Base-by-base conservation (phyloP, 2,113 vertebrate genomes). In the Microcebus jonahi region DNA sequence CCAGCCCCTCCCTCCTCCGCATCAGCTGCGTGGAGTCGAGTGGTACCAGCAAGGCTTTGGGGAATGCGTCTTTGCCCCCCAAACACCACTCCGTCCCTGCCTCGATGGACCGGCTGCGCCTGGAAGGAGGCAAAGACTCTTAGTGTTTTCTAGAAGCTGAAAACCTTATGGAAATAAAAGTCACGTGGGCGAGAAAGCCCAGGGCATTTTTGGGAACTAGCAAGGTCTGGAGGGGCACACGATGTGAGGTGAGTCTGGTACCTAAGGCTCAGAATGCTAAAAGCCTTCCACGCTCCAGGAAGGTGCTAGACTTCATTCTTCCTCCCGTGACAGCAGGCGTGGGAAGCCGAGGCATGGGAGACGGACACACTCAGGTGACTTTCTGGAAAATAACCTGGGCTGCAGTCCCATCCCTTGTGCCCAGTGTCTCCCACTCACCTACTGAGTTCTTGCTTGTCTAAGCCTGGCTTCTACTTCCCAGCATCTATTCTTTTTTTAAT, bases 231-330 rank as follows among this genome's bases (percentile, higher is more conserved):
- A 67, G 39, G 25, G 42, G 63, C 10, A 12, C 57, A 7, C 2
- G 80, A 55, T 17, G 7, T 5, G 55, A 27, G 27, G 31, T 27
- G 80, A 57, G 29, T 59, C 53, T 77, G 53, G 25, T 5, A 34
- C 21, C 59, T 27, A 15, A 65, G 25, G n/a, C 67, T 31, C 67
- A 5, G 59, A 36, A 76, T 75, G 50, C 39, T 68, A 55, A 95
- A 3, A 23, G 45, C 27, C 48, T 42, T 0, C 0, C 7, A 0
- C 0, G 17, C 23, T 6, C 3, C 45, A 2, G 1, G 0, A 34
- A 67, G 21, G 11, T 55, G 1, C n/a, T 8, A 15, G 61, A 68
- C 45, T 50, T 50, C 90, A 3, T 25, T 39, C n/a, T 29, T 13
- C 6, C 71, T 75, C 3, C 5, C 45, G 5, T 76, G 45, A 34